A percentile compares a stretch with the other conserved stretches of the same genome.
These are phyloP conservation scores for Bradysia coprophila DNA, from an alignment of 1,140 invertebrate species.

Conservation along the genomic window DNA sequence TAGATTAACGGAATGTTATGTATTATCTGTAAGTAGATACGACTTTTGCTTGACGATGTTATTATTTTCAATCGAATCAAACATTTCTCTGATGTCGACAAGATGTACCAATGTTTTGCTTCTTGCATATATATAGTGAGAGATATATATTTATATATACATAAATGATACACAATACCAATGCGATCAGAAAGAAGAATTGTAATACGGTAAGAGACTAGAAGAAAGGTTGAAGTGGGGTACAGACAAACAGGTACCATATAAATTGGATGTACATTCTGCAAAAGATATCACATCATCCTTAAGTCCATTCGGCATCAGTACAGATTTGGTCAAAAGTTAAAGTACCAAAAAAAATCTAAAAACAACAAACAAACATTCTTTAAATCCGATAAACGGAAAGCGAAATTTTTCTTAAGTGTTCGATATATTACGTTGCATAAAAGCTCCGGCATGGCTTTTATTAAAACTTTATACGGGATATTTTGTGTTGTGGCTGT, in stretches of 20 bases:
- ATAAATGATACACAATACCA: too few species aligned
- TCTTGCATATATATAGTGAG: too few species aligned
- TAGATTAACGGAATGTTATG: too few species aligned
- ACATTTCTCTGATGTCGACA: neutral
- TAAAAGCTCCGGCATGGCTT: constrained; percentile 13
- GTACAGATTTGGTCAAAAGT: neutral
- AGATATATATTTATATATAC: too few species aligned
- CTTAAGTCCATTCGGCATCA: constrained; percentile 1
- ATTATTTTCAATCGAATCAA: neutral
- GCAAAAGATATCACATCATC: constrained; percentile 5
- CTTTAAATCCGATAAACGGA: neutral
- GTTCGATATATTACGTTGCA: too few species aligned
- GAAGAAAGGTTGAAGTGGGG: neutral
- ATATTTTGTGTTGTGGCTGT: constrained; percentile 31
- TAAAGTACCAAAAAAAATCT: constrained; percentile 1
- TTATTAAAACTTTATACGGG: constrained; percentile 20
- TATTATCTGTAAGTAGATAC: too few species aligned
- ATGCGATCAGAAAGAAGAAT: neutral
- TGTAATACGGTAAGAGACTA: neutral
- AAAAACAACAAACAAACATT: constrained; percentile 1
- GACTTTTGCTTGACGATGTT: neutral
- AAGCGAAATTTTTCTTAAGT: neutral
- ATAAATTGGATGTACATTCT: constrained; percentile 5
- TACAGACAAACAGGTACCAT: neutral
- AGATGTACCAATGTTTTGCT: too few species aligned